Base-by-base conservation (phyloP, 2,113 vertebrate species). In the Hippocampus abdominalis region DNA sequence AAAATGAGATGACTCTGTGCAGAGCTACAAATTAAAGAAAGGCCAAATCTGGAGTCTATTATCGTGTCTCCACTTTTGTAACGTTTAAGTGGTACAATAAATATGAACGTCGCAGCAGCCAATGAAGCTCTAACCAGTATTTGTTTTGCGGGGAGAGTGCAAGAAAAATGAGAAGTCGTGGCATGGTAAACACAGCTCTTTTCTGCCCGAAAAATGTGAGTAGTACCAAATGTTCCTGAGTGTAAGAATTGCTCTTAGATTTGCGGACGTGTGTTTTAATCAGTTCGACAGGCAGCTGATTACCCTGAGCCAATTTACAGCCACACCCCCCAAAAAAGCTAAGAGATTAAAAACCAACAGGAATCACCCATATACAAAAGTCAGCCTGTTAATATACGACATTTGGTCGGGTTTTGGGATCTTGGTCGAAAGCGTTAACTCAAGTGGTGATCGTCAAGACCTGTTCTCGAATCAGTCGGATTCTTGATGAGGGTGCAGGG, bases 1-100 rank as follows among this genome's bases (percentile, higher is more conserved):
- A 83, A 81, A 90, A 87, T 77, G 77, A 87, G 84, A 91, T 89
- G 88, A 88, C 84, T 88, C 78, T 84, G 79, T 83, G 85, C 80
- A 69, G 81, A 89, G 89, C 88, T 91, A 92, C 90, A 93, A 91
- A 93, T 93, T 90, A 92, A 91, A 90, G 88, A 86, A 89, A 88
- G 81, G 81, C 76, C 71, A 74, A 89, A 89, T 87, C 91, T 91
- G 89, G 86, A 90, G 87, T 87, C 81, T 85, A 91, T 89, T 89
- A 91, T 90, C 81, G 84, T 91, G 88, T 86, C 87, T 90, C 82
- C 84, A 86, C 91, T 90, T 92, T 87, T 84, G 79, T 85, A 88
- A 84, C 86, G 81, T 88, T 88, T 90, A 89, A 87, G 90, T 80
- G 83, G 85, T 78, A 88, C 90, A 91, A 88, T 92, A 90, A 93